Evolutionary conservation across 2,113 vertebrate species (phyloP).

Genomic region (Poecile atricapillus): DNA sequence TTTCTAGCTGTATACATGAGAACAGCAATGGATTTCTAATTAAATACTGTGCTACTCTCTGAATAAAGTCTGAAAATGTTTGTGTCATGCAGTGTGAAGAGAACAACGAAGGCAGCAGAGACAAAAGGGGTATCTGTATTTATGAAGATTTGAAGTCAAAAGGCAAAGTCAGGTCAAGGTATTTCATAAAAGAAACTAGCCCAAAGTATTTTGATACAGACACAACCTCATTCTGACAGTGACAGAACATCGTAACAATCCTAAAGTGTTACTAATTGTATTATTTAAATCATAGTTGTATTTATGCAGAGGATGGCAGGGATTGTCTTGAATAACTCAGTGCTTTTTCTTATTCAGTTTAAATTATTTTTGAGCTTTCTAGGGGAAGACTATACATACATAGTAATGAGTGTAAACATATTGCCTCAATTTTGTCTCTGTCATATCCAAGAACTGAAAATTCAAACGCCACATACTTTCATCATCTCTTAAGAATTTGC

Average conservation of each 20-base stretch:
- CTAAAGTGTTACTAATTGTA: neutral
- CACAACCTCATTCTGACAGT: neutral
- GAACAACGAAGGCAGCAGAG: neutral
- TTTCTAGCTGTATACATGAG: neutral
- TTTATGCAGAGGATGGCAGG: neutral
- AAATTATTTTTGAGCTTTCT: neutral
- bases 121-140: neutral
- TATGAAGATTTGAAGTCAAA: neutral
- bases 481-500: neutral
- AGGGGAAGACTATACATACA: neutral
- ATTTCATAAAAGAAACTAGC: neutral
- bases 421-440: neutral
- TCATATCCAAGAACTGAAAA: neutral
- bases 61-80: neutral
- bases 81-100: neutral
- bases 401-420: neutral
- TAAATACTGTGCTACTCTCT: neutral
- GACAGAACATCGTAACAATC: neutral
- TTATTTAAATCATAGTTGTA: neutral
- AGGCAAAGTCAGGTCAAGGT: neutral
- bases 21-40: neutral
- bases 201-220: neutral
- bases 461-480: neutral
- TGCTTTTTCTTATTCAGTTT: neutral
- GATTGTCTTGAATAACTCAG: neutral